phyloP scores from a whole-genome alignment of 2,888 invertebrate species.

The Aelia acuminata region DNA sequence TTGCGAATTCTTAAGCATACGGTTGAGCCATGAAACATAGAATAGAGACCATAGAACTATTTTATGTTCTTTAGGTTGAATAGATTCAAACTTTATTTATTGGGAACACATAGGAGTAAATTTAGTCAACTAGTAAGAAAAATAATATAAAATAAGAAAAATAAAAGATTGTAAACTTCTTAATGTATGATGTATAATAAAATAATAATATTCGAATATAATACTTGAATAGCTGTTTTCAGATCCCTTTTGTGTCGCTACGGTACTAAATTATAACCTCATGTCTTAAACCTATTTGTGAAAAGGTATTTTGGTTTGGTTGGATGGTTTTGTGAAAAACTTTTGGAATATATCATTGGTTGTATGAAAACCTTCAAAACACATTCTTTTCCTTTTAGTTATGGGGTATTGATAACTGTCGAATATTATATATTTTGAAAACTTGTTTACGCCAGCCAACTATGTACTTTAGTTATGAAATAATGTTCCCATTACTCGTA shows the following conservation, averaged over 20 bases:
- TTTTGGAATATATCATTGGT: conserved; percentile 1
- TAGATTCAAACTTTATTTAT: too few relatives aligned
- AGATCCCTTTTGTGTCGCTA: neutral
- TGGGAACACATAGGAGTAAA: too few relatives aligned
- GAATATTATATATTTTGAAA: neutral
- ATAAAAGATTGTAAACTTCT: too few relatives aligned
- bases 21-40: too few relatives aligned
- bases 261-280: neutral
- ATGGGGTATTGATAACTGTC: conserved; percentile 12
- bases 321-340: conserved; percentile 5
- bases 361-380: neutral
- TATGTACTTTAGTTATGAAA: neutral
- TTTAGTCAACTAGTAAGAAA: too few relatives aligned
- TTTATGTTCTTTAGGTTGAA: too few relatives aligned
- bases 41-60: too few relatives aligned
- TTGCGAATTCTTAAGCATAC: too few relatives aligned
- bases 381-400: conserved; percentile 3
- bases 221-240: neutral
- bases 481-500: neutral
- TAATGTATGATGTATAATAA: too few relatives aligned
- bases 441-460: neutral
- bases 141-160: too few relatives aligned
- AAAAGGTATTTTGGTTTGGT: neutral
- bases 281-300: neutral
- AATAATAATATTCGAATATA: too few relatives aligned